These are phyloP conservation scores for Elanus axillaris DNA, from an alignment of 2,113 vertebrate species.

Conservation along the genomic window DNA sequence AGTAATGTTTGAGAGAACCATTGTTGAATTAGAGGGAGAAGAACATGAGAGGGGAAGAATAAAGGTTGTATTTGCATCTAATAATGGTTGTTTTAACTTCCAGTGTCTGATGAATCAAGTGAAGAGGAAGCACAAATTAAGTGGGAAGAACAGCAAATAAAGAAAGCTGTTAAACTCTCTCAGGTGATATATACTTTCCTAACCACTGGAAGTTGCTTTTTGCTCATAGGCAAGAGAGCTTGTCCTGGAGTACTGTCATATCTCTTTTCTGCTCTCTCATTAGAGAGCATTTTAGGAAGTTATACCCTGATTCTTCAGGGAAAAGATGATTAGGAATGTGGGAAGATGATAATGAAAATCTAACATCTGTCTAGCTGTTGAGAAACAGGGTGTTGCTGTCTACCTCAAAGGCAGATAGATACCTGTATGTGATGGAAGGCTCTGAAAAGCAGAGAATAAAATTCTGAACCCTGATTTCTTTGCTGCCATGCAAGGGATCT, in stretches of 20 bases:
- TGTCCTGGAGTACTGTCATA: background rate
- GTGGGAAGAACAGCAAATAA: slow-evolving; percentile 93
- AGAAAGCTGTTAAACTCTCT: slow-evolving; percentile 81
- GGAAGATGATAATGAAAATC: background rate
- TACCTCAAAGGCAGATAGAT: background rate
- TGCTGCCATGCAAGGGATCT: fast-evolving
- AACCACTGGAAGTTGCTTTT: background rate
- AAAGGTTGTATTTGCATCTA: background rate
- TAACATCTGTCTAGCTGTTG: background rate
- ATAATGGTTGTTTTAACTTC: background rate
- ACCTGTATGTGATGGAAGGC: background rate
- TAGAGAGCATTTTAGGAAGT: background rate
- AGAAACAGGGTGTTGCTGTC: background rate
- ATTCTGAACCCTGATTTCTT: background rate
- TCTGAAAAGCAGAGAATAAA: background rate
- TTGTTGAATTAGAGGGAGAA: background rate
- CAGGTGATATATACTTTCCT: slow-evolving; percentile 64
- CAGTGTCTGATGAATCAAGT: slow-evolving; percentile 69
- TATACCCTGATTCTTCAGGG: background rate
- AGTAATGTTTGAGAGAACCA: background rate
- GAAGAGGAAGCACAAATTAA: slow-evolving; percentile 77
- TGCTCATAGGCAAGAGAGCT: background rate
- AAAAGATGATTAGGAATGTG: background rate
- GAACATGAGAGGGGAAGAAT: background rate
- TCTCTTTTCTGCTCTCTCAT: background rate